Conservation (phyloP, 2,797 vertebrate genomes). For the Percopsis omiscomaycus region DNA sequence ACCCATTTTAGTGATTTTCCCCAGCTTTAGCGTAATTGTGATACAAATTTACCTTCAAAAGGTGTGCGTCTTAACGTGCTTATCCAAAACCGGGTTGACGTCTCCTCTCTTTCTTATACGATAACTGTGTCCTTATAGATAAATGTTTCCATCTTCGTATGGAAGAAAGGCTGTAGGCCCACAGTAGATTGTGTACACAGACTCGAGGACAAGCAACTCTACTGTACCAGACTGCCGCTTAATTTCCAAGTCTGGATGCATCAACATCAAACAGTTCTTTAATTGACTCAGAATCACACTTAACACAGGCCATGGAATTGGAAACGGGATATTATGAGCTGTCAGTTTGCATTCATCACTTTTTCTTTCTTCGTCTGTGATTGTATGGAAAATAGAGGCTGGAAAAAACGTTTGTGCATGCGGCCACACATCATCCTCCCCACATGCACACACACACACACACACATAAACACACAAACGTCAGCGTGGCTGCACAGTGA, state of each 20-base stretch:
- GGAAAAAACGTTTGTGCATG: conserved; percentile 7
- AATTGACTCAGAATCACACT: conserved; percentile 75
- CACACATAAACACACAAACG: neutral
- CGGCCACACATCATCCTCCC: no score
- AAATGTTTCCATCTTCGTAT: neutral
- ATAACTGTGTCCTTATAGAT: neutral
- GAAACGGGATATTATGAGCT: conserved; percentile 73
- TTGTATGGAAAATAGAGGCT: conserved; percentile 44
- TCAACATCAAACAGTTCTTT: conserved; percentile 75
- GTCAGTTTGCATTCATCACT: conserved; percentile 72
- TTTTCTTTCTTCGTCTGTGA: conserved; percentile 52
- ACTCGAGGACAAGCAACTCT: conserved; percentile 21
- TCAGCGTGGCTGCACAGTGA: conserved; percentile 10
- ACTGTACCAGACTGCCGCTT: conserved; percentile 42
- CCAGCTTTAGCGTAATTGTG: conserved; percentile 21
- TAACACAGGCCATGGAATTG: conserved; percentile 65
- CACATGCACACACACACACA: neutral
- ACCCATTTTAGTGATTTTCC: conserved; percentile 4
- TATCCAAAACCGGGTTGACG: neutral
- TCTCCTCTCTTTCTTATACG: neutral
- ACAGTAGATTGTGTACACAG: conserved; percentile 14
- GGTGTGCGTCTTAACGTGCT: conserved; percentile 9
- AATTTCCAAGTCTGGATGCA: conserved; percentile 68
- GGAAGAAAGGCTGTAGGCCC: conserved; percentile 2
- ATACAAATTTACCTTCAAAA: conserved; percentile 30